Evolutionary conservation across 2,797 vertebrate genomes (phyloP), one percentile per base, ranked within the genome.

Genomic region (Miichthys miiuy): DNA sequence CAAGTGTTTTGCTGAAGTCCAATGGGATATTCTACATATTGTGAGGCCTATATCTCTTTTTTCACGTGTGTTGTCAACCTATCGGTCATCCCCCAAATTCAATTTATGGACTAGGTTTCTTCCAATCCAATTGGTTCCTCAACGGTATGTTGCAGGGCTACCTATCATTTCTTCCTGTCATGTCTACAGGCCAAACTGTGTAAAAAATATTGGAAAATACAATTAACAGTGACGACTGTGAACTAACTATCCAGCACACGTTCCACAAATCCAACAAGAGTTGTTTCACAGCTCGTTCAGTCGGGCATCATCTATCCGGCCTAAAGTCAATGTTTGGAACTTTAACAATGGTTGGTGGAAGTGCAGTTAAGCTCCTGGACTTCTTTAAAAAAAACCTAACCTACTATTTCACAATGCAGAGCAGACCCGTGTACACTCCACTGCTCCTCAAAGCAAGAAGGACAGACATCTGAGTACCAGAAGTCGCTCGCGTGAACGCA

Each of bases 301-400:
- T 61, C 23, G 5, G 41, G 20, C 56, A 48, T 72, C 64, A 67
- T 77, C 72, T 81, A 48, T 79, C 64, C 25, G 18, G 81, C 69
- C 78, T 56, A 68, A 70, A 90, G 82, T 85, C 87, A 77, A 60
- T 86, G 80, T 82, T 84, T 87, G 84, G 77, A 83, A 71, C 80
- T 72, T 69, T 58, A 88, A 89, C 83, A 85, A 71, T 56, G 41
- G 67, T 11, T 11, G 72, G 51, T 68, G 30, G 56, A 82, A 74
- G 77, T 73, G 82, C 68, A 70, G 77, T 52, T 89, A 72, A 86
- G 86, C 84, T 88, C 66, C 21, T 62, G 58, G 79, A 79, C 68
- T 50, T 69, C 62, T 85, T 78, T 60, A 70, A 70, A 69, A 63
- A n/a, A n/a, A 75, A 65, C 21, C 65, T 0, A 48, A 65, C 61